phyloP scores from a whole-genome alignment of 1,140 invertebrate species.

The Zaprionus ornatus region DNA sequence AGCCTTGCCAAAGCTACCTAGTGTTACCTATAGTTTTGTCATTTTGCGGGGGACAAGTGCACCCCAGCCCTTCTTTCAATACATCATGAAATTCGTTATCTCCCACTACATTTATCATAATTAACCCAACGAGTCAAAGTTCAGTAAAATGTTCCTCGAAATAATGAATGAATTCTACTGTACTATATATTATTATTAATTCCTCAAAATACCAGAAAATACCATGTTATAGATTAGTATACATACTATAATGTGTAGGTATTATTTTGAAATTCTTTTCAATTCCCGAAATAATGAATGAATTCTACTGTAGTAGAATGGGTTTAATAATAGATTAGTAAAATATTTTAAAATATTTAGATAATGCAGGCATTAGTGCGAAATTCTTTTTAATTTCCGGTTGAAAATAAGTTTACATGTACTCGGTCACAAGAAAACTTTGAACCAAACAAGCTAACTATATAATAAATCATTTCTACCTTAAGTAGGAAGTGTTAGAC shows the following conservation, averaged over 20 bases:
- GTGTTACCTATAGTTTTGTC: conserved; percentile 3
- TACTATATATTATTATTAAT: not conserved
- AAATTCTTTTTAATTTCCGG: not conserved
- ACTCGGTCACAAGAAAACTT: not conserved
- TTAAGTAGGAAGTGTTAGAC: not conserved
- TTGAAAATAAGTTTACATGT: not conserved
- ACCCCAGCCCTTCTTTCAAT: conserved; percentile 15
- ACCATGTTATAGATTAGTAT: not conserved
- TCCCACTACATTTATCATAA: conserved; percentile 7
- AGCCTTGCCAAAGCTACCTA: conserved; percentile 7
- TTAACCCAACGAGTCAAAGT: conserved; percentile 29
- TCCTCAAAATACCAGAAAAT: not conserved
- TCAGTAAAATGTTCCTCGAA: conserved; percentile 1
- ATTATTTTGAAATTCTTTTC: not conserved
- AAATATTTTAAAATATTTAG: too few species aligned
- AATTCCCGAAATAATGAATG: too few species aligned
- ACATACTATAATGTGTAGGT: not conserved
- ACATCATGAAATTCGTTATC: conserved; percentile 34
- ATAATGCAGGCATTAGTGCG: not conserved
- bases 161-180: not conserved
- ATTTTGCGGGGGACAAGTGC: conserved; percentile 17
- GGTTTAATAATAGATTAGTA: not conserved
- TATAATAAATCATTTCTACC: not conserved
- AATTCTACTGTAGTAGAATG: not conserved
- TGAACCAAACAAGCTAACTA: not conserved